Evolutionary conservation across 2,113 vertebrate species (phyloP).

Genomic region (Tilapia sparmanii): DNA sequence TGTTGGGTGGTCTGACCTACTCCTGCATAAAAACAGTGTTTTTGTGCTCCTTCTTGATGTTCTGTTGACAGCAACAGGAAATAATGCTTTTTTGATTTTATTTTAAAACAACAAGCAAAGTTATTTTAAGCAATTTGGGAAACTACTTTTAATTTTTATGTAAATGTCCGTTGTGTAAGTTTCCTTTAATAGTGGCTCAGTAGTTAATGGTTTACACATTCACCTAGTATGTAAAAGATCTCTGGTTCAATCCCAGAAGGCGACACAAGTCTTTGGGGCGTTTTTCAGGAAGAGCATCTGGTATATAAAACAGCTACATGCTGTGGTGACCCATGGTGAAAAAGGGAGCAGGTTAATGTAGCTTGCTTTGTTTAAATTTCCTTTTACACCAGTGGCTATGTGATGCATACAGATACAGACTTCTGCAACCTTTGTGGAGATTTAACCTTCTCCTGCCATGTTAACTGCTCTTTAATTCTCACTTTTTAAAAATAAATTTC

Average conservation of each 20-base stretch:
- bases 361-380: not conserved
- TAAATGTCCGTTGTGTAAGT: not conserved
- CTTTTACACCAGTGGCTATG: not conserved
- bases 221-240: not conserved
- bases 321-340: not conserved
- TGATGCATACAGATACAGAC: not conserved
- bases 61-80: not conserved
- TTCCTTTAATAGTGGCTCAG: not conserved
- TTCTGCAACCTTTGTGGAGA: not conserved
- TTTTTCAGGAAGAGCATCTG: not conserved
- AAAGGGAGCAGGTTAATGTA: not conserved
- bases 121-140: not conserved
- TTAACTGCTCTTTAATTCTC: not conserved
- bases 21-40: not conserved
- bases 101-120: not conserved
- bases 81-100: fast-evolving
- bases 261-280: fast-evolving
- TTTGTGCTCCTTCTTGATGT: not conserved
- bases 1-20: not conserved
- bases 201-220: not conserved
- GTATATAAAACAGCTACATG: not conserved
- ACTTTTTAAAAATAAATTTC: not conserved
- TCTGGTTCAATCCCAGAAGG: not conserved
- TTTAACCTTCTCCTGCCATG: not conserved
- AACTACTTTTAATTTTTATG: not conserved